Evolutionary conservation across 53 echinoderm and acorn worm species (phyloP).

Genomic region (Apostichopus leukothele): DNA sequence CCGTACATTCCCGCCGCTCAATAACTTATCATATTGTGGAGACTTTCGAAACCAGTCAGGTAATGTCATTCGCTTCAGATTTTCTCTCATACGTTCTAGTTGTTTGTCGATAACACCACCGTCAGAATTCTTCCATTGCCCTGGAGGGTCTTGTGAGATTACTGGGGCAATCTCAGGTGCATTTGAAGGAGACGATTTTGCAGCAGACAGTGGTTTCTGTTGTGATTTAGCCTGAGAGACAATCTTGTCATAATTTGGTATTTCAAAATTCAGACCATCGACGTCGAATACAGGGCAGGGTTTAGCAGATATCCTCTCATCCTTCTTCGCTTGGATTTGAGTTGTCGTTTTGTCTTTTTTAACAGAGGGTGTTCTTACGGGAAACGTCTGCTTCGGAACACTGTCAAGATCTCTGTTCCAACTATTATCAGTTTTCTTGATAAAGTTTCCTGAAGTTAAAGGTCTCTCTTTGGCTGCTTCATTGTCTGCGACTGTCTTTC

Average conservation of each 20-base stretch:
- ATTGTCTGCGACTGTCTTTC: background rate
- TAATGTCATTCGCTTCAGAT: slow-evolving; percentile 57
- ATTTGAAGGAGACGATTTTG: background rate
- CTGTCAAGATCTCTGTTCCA: background rate
- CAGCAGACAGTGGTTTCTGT: slow-evolving; percentile 13
- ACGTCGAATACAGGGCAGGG: slow-evolving; percentile 24
- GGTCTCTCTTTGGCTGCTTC: background rate
- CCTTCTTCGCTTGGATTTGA: background rate
- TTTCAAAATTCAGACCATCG: slow-evolving; percentile 15
- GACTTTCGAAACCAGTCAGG: slow-evolving; percentile 64
- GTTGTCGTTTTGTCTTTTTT: background rate
- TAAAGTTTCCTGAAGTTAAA: background rate
- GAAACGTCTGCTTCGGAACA: background rate
- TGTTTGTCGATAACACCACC: slow-evolving; percentile 58
- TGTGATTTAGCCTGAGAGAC: slow-evolving; percentile 30
- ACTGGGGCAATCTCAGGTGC: slow-evolving; percentile 30
- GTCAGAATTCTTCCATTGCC: slow-evolving; percentile 39
- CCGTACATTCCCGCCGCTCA: slow-evolving; percentile 58
- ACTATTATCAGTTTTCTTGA: no score
- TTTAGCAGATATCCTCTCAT: slow-evolving; percentile 9
- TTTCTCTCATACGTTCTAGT: slow-evolving; percentile 62
- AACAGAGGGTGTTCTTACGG: background rate
- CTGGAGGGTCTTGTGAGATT: slow-evolving; percentile 1
- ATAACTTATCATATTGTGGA: slow-evolving; percentile 56
- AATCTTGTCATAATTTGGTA: slow-evolving; percentile 38